phyloP scores from a whole-genome alignment of 1,140 invertebrate genomes.

The Megalonaias nervosa region DNA sequence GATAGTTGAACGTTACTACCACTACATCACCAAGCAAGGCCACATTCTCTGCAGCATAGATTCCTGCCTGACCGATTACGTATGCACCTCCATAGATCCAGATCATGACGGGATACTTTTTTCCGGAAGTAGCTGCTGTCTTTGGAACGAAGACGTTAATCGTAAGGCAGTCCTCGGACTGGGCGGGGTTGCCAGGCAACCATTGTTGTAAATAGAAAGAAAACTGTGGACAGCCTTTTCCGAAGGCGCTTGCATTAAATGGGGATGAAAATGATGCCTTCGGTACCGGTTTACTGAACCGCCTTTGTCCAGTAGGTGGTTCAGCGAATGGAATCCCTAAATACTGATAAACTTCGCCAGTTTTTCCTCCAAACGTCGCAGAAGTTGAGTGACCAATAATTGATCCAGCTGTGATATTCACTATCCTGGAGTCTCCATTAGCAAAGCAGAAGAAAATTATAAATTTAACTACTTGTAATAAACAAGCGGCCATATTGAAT shows the following conservation, averaged over 20 bases:
- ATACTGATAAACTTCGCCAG: conserved; percentile 87
- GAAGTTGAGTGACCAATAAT: conserved; percentile 12
- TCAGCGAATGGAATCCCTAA: conserved; percentile 93
- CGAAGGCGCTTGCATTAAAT: conserved; percentile 78
- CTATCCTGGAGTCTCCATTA: too few relatives aligned
- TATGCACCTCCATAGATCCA: conserved; percentile 51
- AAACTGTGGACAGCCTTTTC: conserved; percentile 91
- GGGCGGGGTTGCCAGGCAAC: conserved; percentile 17
- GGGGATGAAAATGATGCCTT: conserved; percentile 81
- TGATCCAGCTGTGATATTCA: not conserved
- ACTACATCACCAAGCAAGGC: conserved; percentile 39
- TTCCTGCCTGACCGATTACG: conserved; percentile 13
- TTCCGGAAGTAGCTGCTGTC: conserved; percentile 80
- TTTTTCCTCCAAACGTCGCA: conserved; percentile 13
- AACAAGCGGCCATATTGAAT: too few relatives aligned
- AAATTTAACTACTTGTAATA: too few relatives aligned
- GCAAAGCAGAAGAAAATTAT: too few relatives aligned
- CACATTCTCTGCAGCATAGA: conserved; percentile 27
- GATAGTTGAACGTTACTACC: conserved; percentile 49
- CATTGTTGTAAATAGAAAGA: conserved; percentile 78
- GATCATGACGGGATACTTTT: conserved; percentile 41
- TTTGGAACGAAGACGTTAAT: conserved; percentile 60
- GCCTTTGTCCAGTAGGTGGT: conserved; percentile 87
- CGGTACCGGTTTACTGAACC: conserved; percentile 89
- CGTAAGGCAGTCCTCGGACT: conserved; percentile 53